Evolutionary conservation across 2,113 vertebrate species (phyloP).

Genomic region (Geothlypis trichas): DNA sequence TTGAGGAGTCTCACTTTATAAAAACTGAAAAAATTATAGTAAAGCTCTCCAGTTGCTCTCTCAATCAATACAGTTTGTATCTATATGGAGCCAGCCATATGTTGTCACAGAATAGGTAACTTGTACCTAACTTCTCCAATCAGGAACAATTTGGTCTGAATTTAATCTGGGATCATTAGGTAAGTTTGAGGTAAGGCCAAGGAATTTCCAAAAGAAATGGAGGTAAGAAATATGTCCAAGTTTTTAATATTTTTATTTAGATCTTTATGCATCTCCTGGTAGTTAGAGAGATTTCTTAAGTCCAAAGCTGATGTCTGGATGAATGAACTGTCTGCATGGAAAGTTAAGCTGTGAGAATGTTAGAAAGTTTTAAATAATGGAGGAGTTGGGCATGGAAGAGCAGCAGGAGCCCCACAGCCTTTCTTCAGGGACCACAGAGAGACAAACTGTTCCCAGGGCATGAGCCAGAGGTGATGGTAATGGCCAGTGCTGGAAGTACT

Average conservation of each 20-base stretch:
- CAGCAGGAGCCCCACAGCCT: not conserved
- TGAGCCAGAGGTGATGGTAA: accelerated
- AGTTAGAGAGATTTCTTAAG: not conserved
- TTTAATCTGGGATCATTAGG: not conserved
- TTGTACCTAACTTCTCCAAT: not conserved
- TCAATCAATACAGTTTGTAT: not conserved
- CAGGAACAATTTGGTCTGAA: not conserved
- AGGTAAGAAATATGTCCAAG: not conserved
- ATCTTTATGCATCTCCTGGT: not conserved
- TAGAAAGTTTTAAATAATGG: not conserved
- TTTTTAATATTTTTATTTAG: not conserved
- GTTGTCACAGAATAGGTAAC: not conserved
- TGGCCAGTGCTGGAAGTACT: not conserved
- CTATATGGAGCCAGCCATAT: not conserved
- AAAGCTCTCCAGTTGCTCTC: not conserved
- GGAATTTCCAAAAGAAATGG: not conserved
- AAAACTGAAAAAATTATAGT: not conserved
- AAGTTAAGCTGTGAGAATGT: not conserved
- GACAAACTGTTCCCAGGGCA: not conserved
- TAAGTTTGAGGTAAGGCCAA: not conserved
- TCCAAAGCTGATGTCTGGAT: not conserved
- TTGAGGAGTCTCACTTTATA: not conserved
- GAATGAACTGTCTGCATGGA: not conserved
- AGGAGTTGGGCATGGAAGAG: not conserved
- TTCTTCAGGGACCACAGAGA: not conserved